Evolutionary conservation across 1,140 invertebrate genomes (phyloP), one percentile per base, ranked within the genome.

Genomic region (Babylonia areolata): DNA sequence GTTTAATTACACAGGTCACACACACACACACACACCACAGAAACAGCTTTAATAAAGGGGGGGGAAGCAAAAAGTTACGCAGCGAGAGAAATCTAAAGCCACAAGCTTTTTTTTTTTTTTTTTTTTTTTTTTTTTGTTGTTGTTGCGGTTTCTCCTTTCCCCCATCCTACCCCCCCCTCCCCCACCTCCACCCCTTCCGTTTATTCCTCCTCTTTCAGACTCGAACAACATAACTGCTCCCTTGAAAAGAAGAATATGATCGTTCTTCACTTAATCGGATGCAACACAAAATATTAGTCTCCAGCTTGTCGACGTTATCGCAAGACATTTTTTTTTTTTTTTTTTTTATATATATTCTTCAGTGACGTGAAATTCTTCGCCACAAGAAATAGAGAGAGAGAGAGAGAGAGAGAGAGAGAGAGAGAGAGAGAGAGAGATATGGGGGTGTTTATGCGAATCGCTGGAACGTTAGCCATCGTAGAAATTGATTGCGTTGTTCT

Each of bases 371-470:
- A 33, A 3, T 17, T 35, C 23, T 0, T 79, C 31, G 0, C 46
- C 46, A 9, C 46, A n/a, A n/a, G n/a, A n/a, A n/a, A n/a, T n/a
- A 51, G 46, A 51, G 0, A 51, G 42, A 79, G 39, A 79, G 28
- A 11, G 37, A 42, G n/a, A 51, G 46, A 51, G 0, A 51, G 42
- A 79, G 39, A 79, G 28, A 11, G 37, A 42, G n/a, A n/a, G n/a
- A n/a, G n/a, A n/a, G n/a, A 51, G 46, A 51, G 0, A 51, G 42
- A 79, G 39, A 79, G 28, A 11, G 37, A 42, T 40, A n/a, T n/a
- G n/a, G n/a, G n/a, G n/a, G n/a, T 42, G 77, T 79, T 79, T 79
- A 31, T 37, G 77, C 39, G 77, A 79, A 79, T 79, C 77, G 42
- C 23, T 39, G 3, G 3, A n/a, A 37, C 17, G 40, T 79, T 46